Percentiles rank a stretch among this genome's conserved stretches.
phyloP scores from a whole-genome alignment of 2,888 invertebrate species.

The Morinoia aosen region DNA sequence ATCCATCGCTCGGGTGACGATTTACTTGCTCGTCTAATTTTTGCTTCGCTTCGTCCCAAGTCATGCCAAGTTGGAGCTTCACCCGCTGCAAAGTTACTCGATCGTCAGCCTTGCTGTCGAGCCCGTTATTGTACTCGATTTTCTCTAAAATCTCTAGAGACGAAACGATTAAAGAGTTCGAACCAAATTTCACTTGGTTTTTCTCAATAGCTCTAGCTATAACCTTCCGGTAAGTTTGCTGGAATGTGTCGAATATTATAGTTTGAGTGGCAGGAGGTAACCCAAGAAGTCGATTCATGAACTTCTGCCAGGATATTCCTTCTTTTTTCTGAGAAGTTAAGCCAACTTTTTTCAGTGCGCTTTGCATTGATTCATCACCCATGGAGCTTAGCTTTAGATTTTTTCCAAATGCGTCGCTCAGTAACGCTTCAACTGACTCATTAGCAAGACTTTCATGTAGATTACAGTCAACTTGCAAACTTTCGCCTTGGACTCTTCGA shows the following conservation, averaged over 20 bases:
- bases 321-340: constrained; percentile 30
- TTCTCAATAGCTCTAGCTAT: constrained; percentile 38
- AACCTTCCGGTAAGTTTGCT: constrained; percentile 14
- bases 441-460: constrained; percentile 35
- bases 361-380: neutral
- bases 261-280: neutral
- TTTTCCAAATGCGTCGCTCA: neutral
- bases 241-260: neutral
- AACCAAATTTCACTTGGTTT: constrained; percentile 27
- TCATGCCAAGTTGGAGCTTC: constrained; percentile 6
- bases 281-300: constrained; percentile 29
- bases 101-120: neutral
- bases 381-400: neutral
- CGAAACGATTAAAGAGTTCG: constrained; percentile 3
- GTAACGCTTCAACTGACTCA: neutral
- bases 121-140: neutral
- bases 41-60: neutral
- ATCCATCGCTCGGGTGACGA: neutral
- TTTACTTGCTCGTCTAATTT: neutral
- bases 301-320: constrained; percentile 33
- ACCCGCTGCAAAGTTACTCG: neutral
- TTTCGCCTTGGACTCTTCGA: constrained; percentile 32
- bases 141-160: neutral
- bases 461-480: constrained; percentile 28
- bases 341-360: neutral